These are phyloP conservation scores for Micrasema longulum DNA, from an alignment of 1,140 invertebrate species.

Conservation along the genomic window DNA sequence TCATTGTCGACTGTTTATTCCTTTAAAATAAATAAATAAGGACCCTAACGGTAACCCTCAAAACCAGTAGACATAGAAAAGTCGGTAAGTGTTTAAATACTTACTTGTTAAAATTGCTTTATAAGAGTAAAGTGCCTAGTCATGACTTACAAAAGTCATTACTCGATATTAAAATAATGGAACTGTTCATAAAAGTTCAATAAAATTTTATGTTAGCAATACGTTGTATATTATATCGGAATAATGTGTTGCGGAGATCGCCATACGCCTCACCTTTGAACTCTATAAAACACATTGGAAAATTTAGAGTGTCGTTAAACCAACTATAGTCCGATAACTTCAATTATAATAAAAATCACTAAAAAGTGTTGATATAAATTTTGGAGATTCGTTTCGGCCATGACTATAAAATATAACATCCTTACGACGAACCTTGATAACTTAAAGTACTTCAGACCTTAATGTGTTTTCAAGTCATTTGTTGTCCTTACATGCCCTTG, in stretches of 20 bases:
- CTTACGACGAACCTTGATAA: constrained; percentile 7
- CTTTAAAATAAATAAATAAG: no score
- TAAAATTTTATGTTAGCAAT: constrained; percentile 18
- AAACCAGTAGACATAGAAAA: no score
- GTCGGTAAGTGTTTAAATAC: no score
- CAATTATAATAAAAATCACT: constrained; percentile 37
- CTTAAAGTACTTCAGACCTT: no score
- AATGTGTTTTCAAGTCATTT: no score
- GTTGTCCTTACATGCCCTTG: no score
- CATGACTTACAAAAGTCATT: neutral
- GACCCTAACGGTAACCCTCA: no score
- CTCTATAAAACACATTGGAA: constrained; percentile 24
- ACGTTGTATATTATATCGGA: constrained; percentile 12
- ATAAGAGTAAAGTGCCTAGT: neutral
- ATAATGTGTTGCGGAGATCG: neutral
- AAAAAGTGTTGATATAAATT: constrained; percentile 11
- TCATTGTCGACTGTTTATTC: no score
- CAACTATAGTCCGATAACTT: constrained; percentile 29
- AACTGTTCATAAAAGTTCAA: constrained; percentile 4
- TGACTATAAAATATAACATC: constrained; percentile 29
- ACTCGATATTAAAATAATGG: constrained; percentile 18
- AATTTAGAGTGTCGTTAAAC: constrained; percentile 29
- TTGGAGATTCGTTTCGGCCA: constrained; percentile 24
- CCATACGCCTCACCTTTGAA: neutral
- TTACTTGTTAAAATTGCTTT: neutral